Evolutionary conservation across 2,888 invertebrate genomes (phyloP), one percentile per base, ranked within the genome.

Genomic region (Caenorhabditis drosophilae): DNA sequence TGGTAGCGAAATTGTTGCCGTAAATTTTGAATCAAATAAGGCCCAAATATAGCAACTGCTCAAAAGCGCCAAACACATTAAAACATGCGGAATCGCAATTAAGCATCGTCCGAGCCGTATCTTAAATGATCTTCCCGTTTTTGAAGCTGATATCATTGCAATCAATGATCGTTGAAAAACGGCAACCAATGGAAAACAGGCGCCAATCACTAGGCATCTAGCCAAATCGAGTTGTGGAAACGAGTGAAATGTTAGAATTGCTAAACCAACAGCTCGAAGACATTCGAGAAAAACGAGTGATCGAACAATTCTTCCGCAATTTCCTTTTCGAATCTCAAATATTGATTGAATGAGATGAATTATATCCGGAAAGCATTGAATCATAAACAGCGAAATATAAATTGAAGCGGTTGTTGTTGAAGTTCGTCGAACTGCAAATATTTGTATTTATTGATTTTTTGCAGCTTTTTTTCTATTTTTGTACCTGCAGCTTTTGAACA

Each of bases 321-420:
- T 40, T 16, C 66, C 69, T 50, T 58, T 67, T 38, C 58, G 48
- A 12, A 77, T 50, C 16, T 71, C 62, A n/a, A 68, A 55, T 1
- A 70, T 16, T 2, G 67, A 49, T 23, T 74, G 64, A 25, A 78
- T 26, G 22, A 78, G 34, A 22, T 69, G 58, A 35, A 66, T 50
- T 0, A 80, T 22, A 50, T 81, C 81, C 3, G 81, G 81, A 11
- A 75, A 50, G 35, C 62, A 62, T 61, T 81, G 80, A 23, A 81
- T 69, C n/a, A 79, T 47, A 26, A 76, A 59, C 12, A 80, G 55
- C 4, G 71, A 50, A 0, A 72, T 54, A 41, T 68, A 70, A 22
- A 75, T 57, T 9, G 68, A 71, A 2, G 76, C 73, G 15, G 71
- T 58, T 0, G 67, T 70, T 12, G 50, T 62, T 1, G 70, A 70